These are phyloP conservation scores for Melanostigma gelatinosum DNA, from an alignment of 2,113 vertebrate genomes.

Conservation along the genomic window DNA sequence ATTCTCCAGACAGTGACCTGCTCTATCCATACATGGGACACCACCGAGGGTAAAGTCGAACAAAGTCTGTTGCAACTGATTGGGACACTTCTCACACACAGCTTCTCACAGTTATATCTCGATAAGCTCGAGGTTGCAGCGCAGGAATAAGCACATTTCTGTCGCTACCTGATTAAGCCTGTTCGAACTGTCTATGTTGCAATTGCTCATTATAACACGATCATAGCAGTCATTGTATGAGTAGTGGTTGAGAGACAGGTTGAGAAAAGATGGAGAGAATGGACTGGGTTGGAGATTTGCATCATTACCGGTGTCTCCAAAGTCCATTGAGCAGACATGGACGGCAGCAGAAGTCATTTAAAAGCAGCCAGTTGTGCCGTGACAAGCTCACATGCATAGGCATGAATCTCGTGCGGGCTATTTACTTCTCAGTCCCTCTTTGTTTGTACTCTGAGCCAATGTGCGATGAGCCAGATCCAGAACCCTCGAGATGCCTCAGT, in stretches of 20 bases:
- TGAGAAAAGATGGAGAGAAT: background rate
- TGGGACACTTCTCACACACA: too few species aligned
- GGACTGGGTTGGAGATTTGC: background rate
- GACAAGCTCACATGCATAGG: slow-evolving; percentile 29
- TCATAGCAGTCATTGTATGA: background rate
- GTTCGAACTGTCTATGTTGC: background rate
- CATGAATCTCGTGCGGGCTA: slow-evolving; percentile 54
- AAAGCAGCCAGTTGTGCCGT: slow-evolving; percentile 32
- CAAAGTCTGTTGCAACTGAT: too few species aligned
- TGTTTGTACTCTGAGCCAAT: slow-evolving; percentile 60
- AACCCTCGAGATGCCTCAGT: slow-evolving; percentile 40
- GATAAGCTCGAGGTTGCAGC: too few species aligned
- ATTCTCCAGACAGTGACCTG: too few species aligned
- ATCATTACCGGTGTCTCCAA: slow-evolving; percentile 25
- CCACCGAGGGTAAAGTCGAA: too few species aligned
- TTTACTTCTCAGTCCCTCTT: slow-evolving; percentile 66
- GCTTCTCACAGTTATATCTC: too few species aligned
- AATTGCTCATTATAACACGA: background rate
- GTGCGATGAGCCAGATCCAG: slow-evolving; percentile 51
- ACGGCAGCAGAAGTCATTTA: slow-evolving; percentile 23
- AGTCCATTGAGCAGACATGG: slow-evolving; percentile 28
- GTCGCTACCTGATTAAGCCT: background rate
- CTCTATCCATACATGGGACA: too few species aligned
- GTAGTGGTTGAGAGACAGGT: background rate
- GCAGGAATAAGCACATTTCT: background rate